Evolutionary conservation across 2,888 invertebrate species (phyloP).

Genomic region (Clostera curtula): DNA sequence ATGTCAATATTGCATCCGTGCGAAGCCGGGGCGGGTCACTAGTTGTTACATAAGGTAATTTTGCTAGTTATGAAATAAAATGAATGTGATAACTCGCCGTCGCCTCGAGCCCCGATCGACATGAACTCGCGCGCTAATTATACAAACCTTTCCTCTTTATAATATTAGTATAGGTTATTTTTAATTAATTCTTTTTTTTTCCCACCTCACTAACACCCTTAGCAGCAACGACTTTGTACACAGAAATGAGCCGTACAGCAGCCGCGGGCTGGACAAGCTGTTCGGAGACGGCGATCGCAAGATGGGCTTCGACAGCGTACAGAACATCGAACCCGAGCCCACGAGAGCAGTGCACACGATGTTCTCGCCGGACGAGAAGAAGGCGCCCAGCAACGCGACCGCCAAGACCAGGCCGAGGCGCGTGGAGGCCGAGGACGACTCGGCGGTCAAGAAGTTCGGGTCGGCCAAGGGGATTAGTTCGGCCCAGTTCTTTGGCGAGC

Average conservation of each 20-base stretch:
- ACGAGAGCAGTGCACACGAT: constrained; percentile 46
- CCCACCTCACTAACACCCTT: neutral
- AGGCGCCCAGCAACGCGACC: constrained; percentile 6
- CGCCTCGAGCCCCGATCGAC: too few relatives aligned
- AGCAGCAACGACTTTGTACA: neutral
- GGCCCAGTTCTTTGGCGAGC: constrained; percentile 94
- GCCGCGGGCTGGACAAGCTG: constrained; percentile 30
- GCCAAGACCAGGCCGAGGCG: constrained; percentile 19
- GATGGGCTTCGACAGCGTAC: constrained; percentile 9
- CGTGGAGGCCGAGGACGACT: constrained; percentile 75
- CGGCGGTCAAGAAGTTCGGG: constrained; percentile 96
- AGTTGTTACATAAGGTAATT: too few relatives aligned
- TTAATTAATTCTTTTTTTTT: too few relatives aligned
- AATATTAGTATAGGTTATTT: too few relatives aligned
- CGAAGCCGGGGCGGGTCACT: too few relatives aligned
- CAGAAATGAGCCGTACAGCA: constrained; percentile 58
- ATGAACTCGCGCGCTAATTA: too few relatives aligned
- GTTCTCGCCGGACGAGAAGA: too few relatives aligned
- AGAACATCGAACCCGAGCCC: constrained; percentile 54
- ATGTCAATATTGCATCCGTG: too few relatives aligned
- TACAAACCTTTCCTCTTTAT: too few relatives aligned
- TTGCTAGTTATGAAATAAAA: too few relatives aligned
- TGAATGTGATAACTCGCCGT: too few relatives aligned
- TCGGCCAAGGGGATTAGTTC: constrained; percentile 98
- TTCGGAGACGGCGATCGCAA: constrained; percentile 22